A percentile compares a stretch with the other conserved stretches of the same genome.
These are phyloP conservation scores for Ctenochaetus hawaiiensis DNA, from an alignment of 2,797 vertebrate species.

Conservation along the genomic window DNA sequence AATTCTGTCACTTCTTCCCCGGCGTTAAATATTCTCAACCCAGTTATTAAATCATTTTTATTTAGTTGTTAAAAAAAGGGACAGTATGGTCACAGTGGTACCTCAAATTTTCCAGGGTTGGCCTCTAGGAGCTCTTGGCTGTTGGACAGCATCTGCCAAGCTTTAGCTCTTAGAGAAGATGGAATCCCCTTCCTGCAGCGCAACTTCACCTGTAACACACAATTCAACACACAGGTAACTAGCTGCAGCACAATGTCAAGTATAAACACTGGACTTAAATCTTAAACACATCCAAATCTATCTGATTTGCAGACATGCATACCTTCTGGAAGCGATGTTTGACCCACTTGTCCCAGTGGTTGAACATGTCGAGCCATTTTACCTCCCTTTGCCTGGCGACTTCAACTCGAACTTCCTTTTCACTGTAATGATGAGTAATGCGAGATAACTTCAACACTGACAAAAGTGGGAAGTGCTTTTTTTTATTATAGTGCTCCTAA, in stretches of 20 bases:
- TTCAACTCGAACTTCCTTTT: constrained; percentile 86
- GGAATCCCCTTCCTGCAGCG: constrained; percentile 94
- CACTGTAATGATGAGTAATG: constrained; percentile 77
- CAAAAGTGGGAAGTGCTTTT: constrained; percentile 13
- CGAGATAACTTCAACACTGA: constrained; percentile 7
- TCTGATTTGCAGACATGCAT: constrained; percentile 3
- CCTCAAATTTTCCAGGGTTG: constrained; percentile 92
- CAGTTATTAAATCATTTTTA: neutral
- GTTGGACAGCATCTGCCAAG: constrained; percentile 94
- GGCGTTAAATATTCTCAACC: neutral
- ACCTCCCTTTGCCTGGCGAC: constrained; percentile 93
- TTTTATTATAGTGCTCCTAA: constrained; percentile 5
- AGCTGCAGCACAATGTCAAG: neutral
- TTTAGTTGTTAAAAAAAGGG: neutral
- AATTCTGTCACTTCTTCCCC: neutral
- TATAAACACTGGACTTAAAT: neutral
- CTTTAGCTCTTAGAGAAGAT: constrained; percentile 90
- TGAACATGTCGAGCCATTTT: constrained; percentile 96
- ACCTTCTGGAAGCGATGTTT: constrained; percentile 94
- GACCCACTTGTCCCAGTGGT: constrained; percentile 94
- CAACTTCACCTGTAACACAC: constrained; percentile 88
- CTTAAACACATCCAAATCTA: neutral
- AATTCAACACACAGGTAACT: neutral
- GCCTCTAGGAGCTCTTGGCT: constrained; percentile 90
- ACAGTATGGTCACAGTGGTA: constrained; percentile 49